phyloP scores from a whole-genome alignment of 2,113 vertebrate genomes.

The Romanogobio albipinnatus region DNA sequence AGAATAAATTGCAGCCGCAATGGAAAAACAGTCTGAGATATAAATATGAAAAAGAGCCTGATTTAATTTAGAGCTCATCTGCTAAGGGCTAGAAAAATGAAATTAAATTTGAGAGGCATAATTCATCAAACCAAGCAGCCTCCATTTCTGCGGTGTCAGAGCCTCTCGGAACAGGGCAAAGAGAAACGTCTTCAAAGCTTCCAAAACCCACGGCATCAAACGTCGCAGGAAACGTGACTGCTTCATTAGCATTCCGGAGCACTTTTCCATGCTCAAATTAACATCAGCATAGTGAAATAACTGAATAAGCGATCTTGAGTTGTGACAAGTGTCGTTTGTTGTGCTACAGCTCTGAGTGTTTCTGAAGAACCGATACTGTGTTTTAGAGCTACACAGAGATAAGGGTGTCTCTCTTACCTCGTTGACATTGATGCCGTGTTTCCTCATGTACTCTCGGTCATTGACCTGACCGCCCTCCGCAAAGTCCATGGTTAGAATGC shows the following conservation, averaged over 20 bases:
- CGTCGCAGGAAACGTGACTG: conserved; percentile 8
- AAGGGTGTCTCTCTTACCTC: conserved; percentile 76
- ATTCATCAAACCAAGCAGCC: conserved; percentile 38
- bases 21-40: conserved; percentile 16
- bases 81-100: conserved; percentile 28
- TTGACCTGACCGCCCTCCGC: conserved; percentile 95
- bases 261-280: conserved; percentile 5
- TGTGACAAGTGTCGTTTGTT: neutral
- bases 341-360: neutral
- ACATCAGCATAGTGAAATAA: neutral
- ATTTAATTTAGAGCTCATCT: conserved; percentile 46
- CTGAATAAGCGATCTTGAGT: conserved; percentile 17
- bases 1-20: conserved; percentile 41
- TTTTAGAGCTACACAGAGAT: neutral
- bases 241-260: conserved; percentile 32
- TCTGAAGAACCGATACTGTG: neutral
- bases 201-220: neutral
- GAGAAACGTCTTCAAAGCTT: conserved; percentile 41
- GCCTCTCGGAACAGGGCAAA: conserved; percentile 25
- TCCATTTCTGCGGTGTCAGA: conserved; percentile 36
- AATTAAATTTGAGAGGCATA: conserved; percentile 28
- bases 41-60: conserved; percentile 47
- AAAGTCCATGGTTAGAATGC: conserved; percentile 96
- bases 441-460: conserved; percentile 88
- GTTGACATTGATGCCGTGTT: conserved; percentile 86